Evolutionary conservation across 2,113 vertebrate species (phyloP).

Genomic region (Heteronetta atricapilla): DNA sequence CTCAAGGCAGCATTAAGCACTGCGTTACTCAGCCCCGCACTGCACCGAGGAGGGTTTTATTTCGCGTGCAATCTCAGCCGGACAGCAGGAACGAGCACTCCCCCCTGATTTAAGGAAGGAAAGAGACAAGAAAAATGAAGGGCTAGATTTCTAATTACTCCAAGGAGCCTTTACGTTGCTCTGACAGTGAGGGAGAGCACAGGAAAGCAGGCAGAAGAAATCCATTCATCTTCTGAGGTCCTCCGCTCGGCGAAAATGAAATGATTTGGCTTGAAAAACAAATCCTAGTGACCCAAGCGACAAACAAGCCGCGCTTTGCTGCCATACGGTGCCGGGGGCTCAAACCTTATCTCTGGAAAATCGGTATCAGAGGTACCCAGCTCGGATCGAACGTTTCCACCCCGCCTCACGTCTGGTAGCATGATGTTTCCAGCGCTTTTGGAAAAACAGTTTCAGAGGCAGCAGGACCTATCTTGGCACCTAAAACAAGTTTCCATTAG

Average conservation of each 20-base stretch:
- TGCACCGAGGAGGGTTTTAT: slow-evolving; percentile 5
- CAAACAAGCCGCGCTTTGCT: background rate
- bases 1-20: background rate
- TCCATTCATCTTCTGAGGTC: background rate
- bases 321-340: background rate
- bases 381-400: slow-evolving; percentile 58
- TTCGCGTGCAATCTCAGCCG: background rate
- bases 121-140: background rate
- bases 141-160: background rate
- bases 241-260: background rate
- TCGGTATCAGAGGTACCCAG: slow-evolving; percentile 30
- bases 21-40: slow-evolving; percentile 33
- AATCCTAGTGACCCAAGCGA: background rate
- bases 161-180: background rate
- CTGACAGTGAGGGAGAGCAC: background rate
- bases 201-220: background rate
- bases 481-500: slow-evolving; percentile 73
- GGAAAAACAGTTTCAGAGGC: slow-evolving; percentile 70
- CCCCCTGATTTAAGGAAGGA: background rate
- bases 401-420: slow-evolving; percentile 34
- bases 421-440: slow-evolving; percentile 65
- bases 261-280: background rate
- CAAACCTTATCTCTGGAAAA: slow-evolving; percentile 60
- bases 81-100: background rate
- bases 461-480: slow-evolving; percentile 73